Base-by-base conservation (phyloP, 2,113 vertebrate species). In the Equus quagga region DNA sequence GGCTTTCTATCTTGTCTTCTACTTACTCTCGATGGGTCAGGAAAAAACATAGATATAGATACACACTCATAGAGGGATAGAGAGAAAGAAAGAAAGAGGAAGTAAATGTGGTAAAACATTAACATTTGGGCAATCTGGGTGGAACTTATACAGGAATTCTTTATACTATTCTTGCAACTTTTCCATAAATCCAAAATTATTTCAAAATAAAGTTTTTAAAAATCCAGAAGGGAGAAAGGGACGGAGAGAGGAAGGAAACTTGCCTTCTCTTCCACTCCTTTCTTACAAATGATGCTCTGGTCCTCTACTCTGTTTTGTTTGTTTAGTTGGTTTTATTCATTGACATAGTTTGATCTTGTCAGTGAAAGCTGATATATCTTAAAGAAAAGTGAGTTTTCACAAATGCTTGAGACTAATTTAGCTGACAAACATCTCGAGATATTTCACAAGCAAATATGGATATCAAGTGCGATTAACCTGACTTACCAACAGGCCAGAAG, bases 161-260 rank as follows among this genome's bases (percentile, higher is more conserved):
- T 88, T 82, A 12, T 21, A 51, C 23, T 82, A n/a, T 33, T 73
- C 60, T 79, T 96, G 67, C 15, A 89, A 86, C 44, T 91, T 96
- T 89, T 94, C 60, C 73, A 28, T 64, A 89, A 76, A 69, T 73
- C 93, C 96, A 49, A 96, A 91, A 75, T 96, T 84, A 81, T 73
- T 90, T 94, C 65, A 62, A 94, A 96, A 72, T 87, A 85, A 82
- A 46, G 41, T 79, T 91, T 96, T n/a, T 8, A 21, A 83, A 95
- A 89, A 79, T 73, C 10, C 6, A 8, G 15, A 86, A 82, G 11
- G 18, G 14, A n/a, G 26, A 18, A 28, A 21, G 3, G 10, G 1
- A 56, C 13, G 8, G 12, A 33, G 8, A 1, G 19, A 69, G 18
- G 49, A 14, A 31, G 36, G 69, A 54, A 44, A 91, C 14, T 1